Evolutionary conservation across 2,797 vertebrate genomes (phyloP).

Genomic region (Botia kubotai): DNA sequence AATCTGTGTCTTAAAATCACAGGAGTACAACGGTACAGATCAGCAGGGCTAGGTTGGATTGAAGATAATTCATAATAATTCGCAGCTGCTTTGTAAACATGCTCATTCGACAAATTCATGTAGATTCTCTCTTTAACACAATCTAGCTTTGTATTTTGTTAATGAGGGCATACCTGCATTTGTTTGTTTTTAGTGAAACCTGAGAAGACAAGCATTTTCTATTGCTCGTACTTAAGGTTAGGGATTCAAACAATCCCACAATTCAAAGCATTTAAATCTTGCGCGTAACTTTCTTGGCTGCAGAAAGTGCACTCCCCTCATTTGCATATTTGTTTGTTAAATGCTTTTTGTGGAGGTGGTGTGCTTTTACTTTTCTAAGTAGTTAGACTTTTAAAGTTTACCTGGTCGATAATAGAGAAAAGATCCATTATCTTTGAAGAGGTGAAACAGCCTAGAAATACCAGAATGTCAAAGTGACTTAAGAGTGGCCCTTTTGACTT

Average conservation of each 20-base stretch:
- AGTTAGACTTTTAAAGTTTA: neutral
- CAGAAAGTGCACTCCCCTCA: too few relatives aligned
- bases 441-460: neutral
- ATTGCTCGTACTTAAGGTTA: too few relatives aligned
- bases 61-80: conserved; percentile 9
- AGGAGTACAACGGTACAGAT: neutral
- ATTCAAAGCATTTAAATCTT: too few relatives aligned
- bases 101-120: conserved; percentile 10
- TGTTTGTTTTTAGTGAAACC: too few relatives aligned
- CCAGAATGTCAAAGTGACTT: neutral
- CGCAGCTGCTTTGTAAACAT: conserved; percentile 30
- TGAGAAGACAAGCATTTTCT: too few relatives aligned
- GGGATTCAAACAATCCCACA: too few relatives aligned
- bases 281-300: too few relatives aligned
- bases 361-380: neutral
- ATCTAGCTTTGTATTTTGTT: neutral
- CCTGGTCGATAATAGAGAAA: neutral
- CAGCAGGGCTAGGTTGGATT: neutral
- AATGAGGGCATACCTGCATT: neutral
- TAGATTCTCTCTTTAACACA: neutral
- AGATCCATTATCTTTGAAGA: neutral
- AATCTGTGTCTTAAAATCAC: conserved; percentile 4
- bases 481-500: neutral
- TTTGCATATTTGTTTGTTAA: too few relatives aligned
- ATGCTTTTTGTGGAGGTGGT: neutral